Percentiles rank a stretch among this genome's conserved stretches.
phyloP scores from a whole-genome alignment of 30 jellyfish, hydroid and myxozoan species.

The Turritopsis rubra region DNA sequence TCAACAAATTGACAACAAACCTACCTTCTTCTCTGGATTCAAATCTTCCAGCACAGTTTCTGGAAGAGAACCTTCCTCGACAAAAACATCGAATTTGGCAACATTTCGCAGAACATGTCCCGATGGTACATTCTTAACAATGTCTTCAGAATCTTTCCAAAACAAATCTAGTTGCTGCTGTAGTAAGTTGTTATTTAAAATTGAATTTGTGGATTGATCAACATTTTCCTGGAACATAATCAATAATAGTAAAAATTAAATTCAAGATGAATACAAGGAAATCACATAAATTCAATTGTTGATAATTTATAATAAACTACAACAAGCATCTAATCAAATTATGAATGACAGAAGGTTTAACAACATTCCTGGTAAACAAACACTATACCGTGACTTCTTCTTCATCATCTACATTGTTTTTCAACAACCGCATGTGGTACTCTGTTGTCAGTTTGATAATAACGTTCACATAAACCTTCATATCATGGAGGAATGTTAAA shows the following conservation, averaged over 20 bases:
- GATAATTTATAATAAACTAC: too few species aligned
- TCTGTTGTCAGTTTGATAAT: slow-evolving; percentile 49
- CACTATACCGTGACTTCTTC: neutral
- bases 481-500: slow-evolving; percentile 38
- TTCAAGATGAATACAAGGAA: neutral
- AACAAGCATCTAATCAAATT: too few species aligned
- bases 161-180: slow-evolving; percentile 31
- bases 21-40: slow-evolving; percentile 22
- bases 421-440: neutral
- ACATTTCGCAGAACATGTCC: slow-evolving; percentile 46
- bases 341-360: too few species aligned
- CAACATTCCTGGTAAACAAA: too few species aligned
- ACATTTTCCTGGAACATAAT: neutral
- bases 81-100: slow-evolving; percentile 44
- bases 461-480: slow-evolving; percentile 57
- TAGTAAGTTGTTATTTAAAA: neutral
- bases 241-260: too few species aligned
- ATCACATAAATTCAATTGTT: too few species aligned
- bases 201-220: neutral
- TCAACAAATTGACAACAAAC: neutral
- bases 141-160: slow-evolving; percentile 39
- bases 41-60: slow-evolving; percentile 6
- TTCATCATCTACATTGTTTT: neutral
- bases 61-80: slow-evolving; percentile 38
- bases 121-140: slow-evolving; percentile 34